Evolutionary conservation across 2,113 vertebrate species (phyloP).

Genomic region (Lampris megalopsis): DNA sequence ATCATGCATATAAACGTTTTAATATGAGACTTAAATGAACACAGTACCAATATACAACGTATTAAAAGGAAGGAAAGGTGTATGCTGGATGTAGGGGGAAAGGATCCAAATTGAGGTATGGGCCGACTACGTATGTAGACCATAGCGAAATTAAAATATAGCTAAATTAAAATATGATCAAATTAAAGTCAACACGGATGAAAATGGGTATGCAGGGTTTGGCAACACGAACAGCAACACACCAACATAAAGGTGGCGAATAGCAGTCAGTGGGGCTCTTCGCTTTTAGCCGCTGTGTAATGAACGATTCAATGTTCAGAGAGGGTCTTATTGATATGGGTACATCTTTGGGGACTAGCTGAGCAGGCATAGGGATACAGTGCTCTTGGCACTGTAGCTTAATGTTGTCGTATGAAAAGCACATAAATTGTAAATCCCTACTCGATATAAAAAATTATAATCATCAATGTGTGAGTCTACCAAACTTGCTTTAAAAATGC

Average conservation of each 20-base stretch:
- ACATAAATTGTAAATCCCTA: neutral
- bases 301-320: too few species aligned
- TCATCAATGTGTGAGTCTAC: too few species aligned
- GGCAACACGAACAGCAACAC: conserved; percentile 6
- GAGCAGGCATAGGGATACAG: neutral
- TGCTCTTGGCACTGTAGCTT: neutral
- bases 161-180: neutral
- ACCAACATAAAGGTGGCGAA: neutral
- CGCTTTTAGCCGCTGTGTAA: neutral
- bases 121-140: conserved; percentile 5
- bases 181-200: conserved; percentile 5
- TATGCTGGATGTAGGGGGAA: conserved; percentile 19
- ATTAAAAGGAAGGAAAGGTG: conserved; percentile 14
- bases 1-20: conserved; percentile 23
- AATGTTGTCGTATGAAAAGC: neutral
- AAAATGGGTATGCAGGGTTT: neutral
- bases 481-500: too few species aligned
- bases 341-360: conserved; percentile 7
- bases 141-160: conserved; percentile 3
- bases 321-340: neutral
- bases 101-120: neutral
- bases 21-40: neutral
- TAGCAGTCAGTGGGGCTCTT: neutral
- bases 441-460: too few species aligned
- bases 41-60: conserved; percentile 37